Conservation (phyloP, 2,888 invertebrate species). For the Bombylius discolor region DNA sequence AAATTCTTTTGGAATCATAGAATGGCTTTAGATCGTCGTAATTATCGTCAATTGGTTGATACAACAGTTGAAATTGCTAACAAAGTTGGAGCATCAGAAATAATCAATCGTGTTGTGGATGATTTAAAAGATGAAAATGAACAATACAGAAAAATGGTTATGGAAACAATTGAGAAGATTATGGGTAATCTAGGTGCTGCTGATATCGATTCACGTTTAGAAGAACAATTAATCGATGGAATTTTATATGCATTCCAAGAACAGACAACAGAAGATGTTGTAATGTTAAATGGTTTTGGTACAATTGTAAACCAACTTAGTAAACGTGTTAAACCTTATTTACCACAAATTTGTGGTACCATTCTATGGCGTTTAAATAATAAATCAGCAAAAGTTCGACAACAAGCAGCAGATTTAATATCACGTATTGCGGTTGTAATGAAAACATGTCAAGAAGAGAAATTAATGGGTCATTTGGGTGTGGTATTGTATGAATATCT, state of each 20-base stretch:
- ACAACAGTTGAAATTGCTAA: conserved; percentile 99
- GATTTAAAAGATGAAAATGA: conserved; percentile 99
- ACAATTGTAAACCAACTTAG: conserved; percentile 96
- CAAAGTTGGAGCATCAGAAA: conserved; percentile 99
- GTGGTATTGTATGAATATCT: conserved; percentile 97
- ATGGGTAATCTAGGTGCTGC: conserved; percentile 95
- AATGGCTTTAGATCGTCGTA: conserved; percentile 96
- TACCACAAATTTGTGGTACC: conserved; percentile 99
- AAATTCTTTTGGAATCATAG: conserved; percentile 99
- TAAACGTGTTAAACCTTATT: conserved; percentile 93
- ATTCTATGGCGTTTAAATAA: conserved; percentile 99
- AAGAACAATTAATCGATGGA: conserved; percentile 98
- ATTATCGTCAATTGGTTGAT: conserved; percentile 95
- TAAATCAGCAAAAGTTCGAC: conserved; percentile 97
- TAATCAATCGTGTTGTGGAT: conserved; percentile 95
- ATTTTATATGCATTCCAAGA: conserved; percentile 99
- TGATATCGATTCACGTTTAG: conserved; percentile 93
- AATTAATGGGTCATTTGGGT: conserved; percentile 98
- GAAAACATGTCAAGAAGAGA: conserved; percentile 99
- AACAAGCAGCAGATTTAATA: conserved; percentile 98
- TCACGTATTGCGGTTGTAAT: conserved; percentile 97
- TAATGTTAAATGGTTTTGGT: conserved; percentile 98
- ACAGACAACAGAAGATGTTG: conserved; percentile 99
- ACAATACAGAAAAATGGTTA: conserved; percentile 99
- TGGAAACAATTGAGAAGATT: conserved; percentile 99